Base-by-base conservation (phyloP, 2,888 invertebrate species). In the Ephialtes manifestator region DNA sequence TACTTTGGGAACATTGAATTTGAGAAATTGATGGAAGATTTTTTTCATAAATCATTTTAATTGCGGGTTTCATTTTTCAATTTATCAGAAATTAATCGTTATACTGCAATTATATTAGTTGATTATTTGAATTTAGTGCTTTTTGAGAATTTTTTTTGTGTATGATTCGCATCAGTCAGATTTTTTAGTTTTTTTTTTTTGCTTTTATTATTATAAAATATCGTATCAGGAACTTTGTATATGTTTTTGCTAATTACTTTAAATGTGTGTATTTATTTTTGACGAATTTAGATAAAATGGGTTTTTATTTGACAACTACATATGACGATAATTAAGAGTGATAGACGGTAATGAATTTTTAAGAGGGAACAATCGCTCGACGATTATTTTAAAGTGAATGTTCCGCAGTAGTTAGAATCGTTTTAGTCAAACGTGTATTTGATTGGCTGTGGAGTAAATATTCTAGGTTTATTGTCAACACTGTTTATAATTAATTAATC, bases 361-460 rank as follows among this genome's bases (percentile, higher is more conserved):
- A 11, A 4, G 18, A 20, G 39, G 39, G 2, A 20, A 39, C 18
- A n/a, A 18, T 15, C 11, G 28, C 18, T 63, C 63, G 43, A 18
- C n/a, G 18, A 74, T 63, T 48, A 31, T 43, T 67, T 65, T 65
- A 51, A 65, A 65, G 65, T 20, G n/a, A 51, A 75, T 65, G 46
- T 51, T 7, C n/a, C 63, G 43, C 35, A 53, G 28, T 51, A 55
- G n/a, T 13, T n/a, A 13, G 28, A 28, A n/a, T 28, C n/a, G 24
- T 55, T 68, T 24, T 18, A 43, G 43, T 68, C 77, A 43, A 58
- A 75, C 35, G 35, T 18, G n/a, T 35, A 15, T 4, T 28, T 63
- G 11, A 65, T 28, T 28, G 35, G 10, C 13, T 39, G 43, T 39
- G 24, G 39, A 24, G 53, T 76, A 65, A 65, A 70, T 18, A 10